Base-by-base conservation (phyloP, 92 coral and sea anemone species). In the Paragorgia papillata region DNA sequence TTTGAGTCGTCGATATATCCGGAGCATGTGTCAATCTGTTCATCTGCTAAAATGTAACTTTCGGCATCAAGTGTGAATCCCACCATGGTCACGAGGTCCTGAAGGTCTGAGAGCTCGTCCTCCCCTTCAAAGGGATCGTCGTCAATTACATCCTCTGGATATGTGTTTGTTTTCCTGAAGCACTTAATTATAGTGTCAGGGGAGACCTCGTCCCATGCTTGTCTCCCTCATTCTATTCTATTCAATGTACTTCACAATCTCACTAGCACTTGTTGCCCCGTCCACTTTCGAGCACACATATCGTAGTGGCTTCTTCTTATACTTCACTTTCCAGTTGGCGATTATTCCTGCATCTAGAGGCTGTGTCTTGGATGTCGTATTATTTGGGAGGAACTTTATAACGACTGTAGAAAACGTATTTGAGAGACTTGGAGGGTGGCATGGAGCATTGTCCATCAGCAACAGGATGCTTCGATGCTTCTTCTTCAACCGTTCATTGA, bases 71-170 rank as follows among this genome's bases (percentile, higher is more conserved):
- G 63, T 74, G 79, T 31, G 26, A 60, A 66, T 54, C 90, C 90
- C 34, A 86, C 74, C 87, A 69, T 83, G 85, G 82, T 84, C 57
- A 86, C 41, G 18, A 82, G 80, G 57, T 82, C 81, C 77, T 86
- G 90, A 70, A 86, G 76, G 76, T 80, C 90, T 1, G 61, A 80
- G 33, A 86, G 37, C 90, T 75, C 83, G 32, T 81, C 87, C 57
- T 86, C 82, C 59, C 82, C 90, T 63, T 83, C 87, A 57, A 83
- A 79, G 37, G 82, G 88, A 65, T 87, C 75, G 64, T 87, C 82
- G 74, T 83, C 85, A 46, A 71, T 82, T 64, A 34, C 80, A 57
- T 83, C 85, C 49, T 83, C 65, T 13, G 85, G 82, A 62, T 61
- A 84, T 69, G 80, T 37, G 63, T 61, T 79, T 10, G 85, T 73